These are phyloP conservation scores for Pterocles gutturalis DNA, from an alignment of 2,113 vertebrate genomes.

Conservation along the genomic window DNA sequence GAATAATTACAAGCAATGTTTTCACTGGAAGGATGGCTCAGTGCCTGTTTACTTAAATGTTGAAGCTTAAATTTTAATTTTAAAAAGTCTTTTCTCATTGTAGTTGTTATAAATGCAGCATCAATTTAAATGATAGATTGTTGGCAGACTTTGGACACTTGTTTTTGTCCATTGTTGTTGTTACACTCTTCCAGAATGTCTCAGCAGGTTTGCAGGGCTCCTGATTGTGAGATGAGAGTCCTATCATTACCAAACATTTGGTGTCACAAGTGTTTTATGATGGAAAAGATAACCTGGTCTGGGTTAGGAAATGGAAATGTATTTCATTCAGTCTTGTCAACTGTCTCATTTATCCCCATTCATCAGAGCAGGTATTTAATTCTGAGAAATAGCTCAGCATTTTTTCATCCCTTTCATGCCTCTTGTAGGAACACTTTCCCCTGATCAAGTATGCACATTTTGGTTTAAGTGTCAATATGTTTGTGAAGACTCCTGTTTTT, in stretches of 20 bases:
- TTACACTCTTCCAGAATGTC: not conserved
- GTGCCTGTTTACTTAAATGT: not conserved
- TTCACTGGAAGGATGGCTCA: not conserved
- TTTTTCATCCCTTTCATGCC: not conserved
- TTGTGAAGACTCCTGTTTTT: not conserved
- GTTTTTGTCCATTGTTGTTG: not conserved
- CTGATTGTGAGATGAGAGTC: not conserved
- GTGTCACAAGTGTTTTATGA: not conserved
- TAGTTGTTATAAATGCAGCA: not conserved
- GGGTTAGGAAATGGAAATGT: not conserved
- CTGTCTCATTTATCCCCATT: constrained; percentile 23
- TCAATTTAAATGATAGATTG: not conserved
- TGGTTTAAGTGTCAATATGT: not conserved
- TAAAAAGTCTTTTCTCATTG: not conserved
- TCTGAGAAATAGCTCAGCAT: not conserved
- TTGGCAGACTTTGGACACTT: not conserved
- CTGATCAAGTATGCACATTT: not conserved
- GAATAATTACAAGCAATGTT: not conserved
- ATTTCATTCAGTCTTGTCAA: not conserved
- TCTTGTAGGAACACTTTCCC: not conserved
- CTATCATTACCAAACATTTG: constrained; percentile 4
- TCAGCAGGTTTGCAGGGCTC: not conserved
- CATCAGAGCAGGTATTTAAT: constrained; percentile 44
- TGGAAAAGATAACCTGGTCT: not conserved
- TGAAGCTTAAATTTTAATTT: not conserved